phyloP scores from a whole-genome alignment of 1,140 invertebrate genomes.

The Diploscapter pachys region DNA sequence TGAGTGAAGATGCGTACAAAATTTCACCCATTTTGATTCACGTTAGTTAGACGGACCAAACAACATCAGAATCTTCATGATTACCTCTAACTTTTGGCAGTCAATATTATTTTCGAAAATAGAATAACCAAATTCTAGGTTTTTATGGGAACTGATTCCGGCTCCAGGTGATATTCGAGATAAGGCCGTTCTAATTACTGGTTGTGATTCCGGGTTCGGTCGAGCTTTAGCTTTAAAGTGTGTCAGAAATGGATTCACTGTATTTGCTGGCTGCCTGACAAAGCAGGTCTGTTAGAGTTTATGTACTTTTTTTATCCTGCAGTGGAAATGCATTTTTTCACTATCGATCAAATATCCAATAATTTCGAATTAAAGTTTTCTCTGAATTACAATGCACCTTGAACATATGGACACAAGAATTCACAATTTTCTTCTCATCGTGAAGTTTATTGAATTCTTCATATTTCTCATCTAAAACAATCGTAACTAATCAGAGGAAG shows the following conservation, averaged over 20 bases:
- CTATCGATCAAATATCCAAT: background rate
- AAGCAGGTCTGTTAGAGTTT: slow-evolving; percentile 33
- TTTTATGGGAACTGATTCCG: slow-evolving; percentile 23
- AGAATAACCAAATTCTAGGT: slow-evolving; percentile 10
- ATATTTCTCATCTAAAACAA: background rate
- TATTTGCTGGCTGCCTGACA: slow-evolving; percentile 42
- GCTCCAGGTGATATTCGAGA: slow-evolving; percentile 22
- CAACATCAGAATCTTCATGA: no score
- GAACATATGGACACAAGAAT: background rate
- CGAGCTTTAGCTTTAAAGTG: slow-evolving; percentile 41
- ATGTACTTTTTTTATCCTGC: no score
- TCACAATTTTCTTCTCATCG: background rate
- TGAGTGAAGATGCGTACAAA: no score
- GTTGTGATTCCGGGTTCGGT: slow-evolving; percentile 45
- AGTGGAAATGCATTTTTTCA: no score
- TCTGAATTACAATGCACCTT: background rate
- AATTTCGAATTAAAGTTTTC: background rate
- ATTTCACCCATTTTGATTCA: no score
- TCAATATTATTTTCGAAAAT: background rate
- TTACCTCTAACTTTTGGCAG: no score
- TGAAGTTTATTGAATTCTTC: background rate
- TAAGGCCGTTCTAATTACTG: slow-evolving; percentile 43
- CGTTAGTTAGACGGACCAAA: no score
- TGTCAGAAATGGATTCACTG: slow-evolving; percentile 32
- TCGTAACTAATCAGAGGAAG: background rate